Base-by-base conservation (phyloP, 1,140 invertebrate species). In the Cecropterus lyciades region DNA sequence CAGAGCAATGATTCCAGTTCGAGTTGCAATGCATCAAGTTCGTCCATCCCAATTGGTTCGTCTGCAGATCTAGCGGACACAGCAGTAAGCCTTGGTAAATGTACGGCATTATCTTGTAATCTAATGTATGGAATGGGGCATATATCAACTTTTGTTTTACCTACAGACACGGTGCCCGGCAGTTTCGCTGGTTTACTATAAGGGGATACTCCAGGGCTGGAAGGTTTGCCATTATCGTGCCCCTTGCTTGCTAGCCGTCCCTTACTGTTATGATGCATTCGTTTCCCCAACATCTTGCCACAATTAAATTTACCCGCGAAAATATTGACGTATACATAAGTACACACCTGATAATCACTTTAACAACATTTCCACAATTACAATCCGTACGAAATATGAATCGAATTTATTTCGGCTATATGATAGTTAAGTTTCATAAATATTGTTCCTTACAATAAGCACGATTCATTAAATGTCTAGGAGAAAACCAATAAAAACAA, bases 1-100 rank as follows among this genome's bases (percentile, higher is more conserved):
- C 97, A 97, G 9, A 98, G 92, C 24, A 99, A 86, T 42, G 95
- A 95, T 91, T 99, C 98, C n/a, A 99, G 87, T 83, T 99, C 98
- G 43, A 96, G 82, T 82, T 99, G 98, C 9, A 99, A 89, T 0
- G 93, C 93, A 84, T 98, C 97, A 10, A 99, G 89, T 83, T 99
- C 97, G 70, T 98, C 97, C 89, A 93, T 93, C 0, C 89, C 90
- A 48, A 93, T 92, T 3, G 85, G 83, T 69, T 93, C 91, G 73
- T 92, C 92, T n/a, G 88, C 77, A 46, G 92, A 87, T 65, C 92
- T 77, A 1, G 88, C 79, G 20, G 87, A 77, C 17, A 92, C 82
- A 27, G 89, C 81, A 17, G 86, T 84, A 45, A 92, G 85, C 17
- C 89, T 73, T 15, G 92, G 90, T 53, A 92, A 80, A 62, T 76